phyloP scores from a whole-genome alignment of 2,113 vertebrate genomes.

The Amphiprion ocellaris region DNA sequence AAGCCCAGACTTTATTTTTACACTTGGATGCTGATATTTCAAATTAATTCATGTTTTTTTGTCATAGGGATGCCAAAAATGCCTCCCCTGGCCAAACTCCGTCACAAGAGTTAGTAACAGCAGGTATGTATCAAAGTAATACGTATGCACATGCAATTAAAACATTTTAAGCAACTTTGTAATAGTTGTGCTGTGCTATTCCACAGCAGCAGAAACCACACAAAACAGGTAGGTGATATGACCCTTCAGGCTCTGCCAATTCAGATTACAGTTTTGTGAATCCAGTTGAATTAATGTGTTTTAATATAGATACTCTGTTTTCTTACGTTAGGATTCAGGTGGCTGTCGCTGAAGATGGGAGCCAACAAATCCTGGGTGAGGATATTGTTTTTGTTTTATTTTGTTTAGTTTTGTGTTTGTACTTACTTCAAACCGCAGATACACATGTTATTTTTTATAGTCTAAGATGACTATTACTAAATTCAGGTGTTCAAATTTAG shows the following conservation, averaged over 20 bases:
- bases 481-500: slow-evolving; percentile 54
- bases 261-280: not conserved
- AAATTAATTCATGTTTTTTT: slow-evolving; percentile 19
- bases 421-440: not conserved
- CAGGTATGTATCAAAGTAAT: slow-evolving; percentile 44
- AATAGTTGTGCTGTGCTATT: slow-evolving; percentile 21
- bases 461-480: not conserved
- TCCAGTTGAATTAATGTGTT: not conserved
- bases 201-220: slow-evolving; percentile 42
- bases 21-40: not conserved
- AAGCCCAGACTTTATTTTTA: too few relatives aligned
- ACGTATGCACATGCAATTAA: not conserved
- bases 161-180: not conserved
- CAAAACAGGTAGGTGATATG: slow-evolving; percentile 64
- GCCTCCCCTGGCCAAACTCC: slow-evolving; percentile 64
- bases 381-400: not conserved
- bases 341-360: slow-evolving; percentile 43
- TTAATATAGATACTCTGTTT: slow-evolving; percentile 4
- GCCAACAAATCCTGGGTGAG: slow-evolving; percentile 69
- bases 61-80: slow-evolving; percentile 80
- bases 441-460: not conserved
- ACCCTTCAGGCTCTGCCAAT: not conserved
- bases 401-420: not conserved
- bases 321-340: slow-evolving; percentile 43
- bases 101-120: slow-evolving; percentile 61